Base-by-base conservation (phyloP, 1,140 invertebrate species). In the Dreissena polymorpha region DNA sequence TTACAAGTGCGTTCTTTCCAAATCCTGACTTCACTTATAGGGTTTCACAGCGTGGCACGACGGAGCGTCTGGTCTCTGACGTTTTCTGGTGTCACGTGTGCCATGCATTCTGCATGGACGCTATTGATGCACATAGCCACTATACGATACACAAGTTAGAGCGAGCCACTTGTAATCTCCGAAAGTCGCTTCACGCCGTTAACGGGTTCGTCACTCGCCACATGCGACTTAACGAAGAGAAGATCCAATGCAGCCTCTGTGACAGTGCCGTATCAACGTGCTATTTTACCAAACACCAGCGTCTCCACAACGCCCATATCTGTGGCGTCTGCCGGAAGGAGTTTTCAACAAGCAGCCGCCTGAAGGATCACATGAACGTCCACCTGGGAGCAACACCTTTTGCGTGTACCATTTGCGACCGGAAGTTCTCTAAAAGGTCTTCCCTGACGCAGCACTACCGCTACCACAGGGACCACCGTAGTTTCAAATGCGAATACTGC, bases 301-400 rank as follows among this genome's bases (percentile, higher is more conserved):
- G 60, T 21, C 71, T 74, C 57, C 80, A 83, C 69, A 67, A 83
- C 49, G 80, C 71, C 21, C 72, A 74, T 74, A 29, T 75, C 21
- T 83, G 80, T 69, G 23, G 49, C 18, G 25, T 83, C 14, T 83
- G 80, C 69, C 13, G 53, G 3, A 53, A 68, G 3, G 80, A 83
- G 27, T 83, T 83, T 18, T 67, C 71, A 12, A 74, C 57, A 49
- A 83, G 75, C 64, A 74, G 71, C 53, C 60, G 80, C 16, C 72
- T 83, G 10, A 60, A 83, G 50, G 86, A 89, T 57, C 87, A 88
- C 65, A 70, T 88, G 65, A 85, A 84, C 39, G 88, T 89, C 83
- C 97, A 97, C 92, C 97, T 96, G 50, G 97, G 97, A 90, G 96
- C 97, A 92, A 97, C 97, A 89, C 97, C 97, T 0, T 97, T 97